These are phyloP conservation scores for Tarsius wallacei DNA, from an alignment of 2,797 vertebrate genomes.

Conservation along the genomic window DNA sequence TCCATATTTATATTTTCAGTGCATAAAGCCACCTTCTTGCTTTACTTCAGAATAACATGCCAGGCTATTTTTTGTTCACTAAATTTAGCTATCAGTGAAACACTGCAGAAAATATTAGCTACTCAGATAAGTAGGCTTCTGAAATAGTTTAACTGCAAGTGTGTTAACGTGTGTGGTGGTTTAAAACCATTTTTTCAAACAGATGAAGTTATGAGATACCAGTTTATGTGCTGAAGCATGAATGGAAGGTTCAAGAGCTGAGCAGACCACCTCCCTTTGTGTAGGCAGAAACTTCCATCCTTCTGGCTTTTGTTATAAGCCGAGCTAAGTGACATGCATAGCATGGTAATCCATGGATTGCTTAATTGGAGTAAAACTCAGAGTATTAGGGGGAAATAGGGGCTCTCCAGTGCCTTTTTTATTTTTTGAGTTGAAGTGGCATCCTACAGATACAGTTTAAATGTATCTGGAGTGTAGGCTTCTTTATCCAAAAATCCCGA, in stretches of 20 bases:
- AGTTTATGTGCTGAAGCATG: conserved; percentile 86
- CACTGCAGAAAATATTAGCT: conserved; percentile 88
- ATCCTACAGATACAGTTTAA: conserved; percentile 68
- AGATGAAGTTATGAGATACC: conserved; percentile 86
- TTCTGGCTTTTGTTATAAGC: conserved; percentile 75
- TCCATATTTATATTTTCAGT: conserved; percentile 87
- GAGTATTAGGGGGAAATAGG: conserved; percentile 73
- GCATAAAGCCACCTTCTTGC: conserved; percentile 92
- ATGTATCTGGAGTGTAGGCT: conserved; percentile 84
- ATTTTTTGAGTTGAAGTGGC: conserved; percentile 64
- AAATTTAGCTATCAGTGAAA: conserved; percentile 89
- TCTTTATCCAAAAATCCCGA: conserved; percentile 77
- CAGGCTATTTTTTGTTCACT: conserved; percentile 89
- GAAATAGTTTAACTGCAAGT: conserved; percentile 88
- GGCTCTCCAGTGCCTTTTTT: conserved; percentile 69
- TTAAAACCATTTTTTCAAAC: conserved; percentile 85
- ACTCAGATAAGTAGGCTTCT: conserved; percentile 89
- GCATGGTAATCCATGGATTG: conserved; percentile 75
- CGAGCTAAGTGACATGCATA: conserved; percentile 74
- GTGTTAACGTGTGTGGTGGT: conserved; percentile 86
- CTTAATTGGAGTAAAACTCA: conserved; percentile 80
- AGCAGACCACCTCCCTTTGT: conserved; percentile 82
- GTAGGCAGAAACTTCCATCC: conserved; percentile 72
- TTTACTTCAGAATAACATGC: conserved; percentile 90
- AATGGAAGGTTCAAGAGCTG: conserved; percentile 77